Evolutionary conservation across 2,888 invertebrate genomes (phyloP).

Genomic region (Sabellastarte sp.): DNA sequence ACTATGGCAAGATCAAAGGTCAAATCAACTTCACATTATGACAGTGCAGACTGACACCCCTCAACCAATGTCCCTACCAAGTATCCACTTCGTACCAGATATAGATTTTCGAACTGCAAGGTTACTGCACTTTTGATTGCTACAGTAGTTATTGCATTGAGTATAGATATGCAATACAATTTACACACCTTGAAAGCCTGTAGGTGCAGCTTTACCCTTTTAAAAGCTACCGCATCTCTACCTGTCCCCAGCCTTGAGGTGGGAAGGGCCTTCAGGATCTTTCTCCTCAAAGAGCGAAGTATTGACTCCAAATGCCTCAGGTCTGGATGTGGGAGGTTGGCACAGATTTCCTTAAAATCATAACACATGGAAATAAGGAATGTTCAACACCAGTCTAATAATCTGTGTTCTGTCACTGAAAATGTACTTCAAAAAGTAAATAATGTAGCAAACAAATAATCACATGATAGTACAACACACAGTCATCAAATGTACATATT

Average conservation of each 20-base stretch:
- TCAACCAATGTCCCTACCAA: too few relatives aligned
- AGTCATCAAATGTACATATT: not conserved
- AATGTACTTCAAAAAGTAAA: too few relatives aligned
- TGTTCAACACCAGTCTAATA: too few relatives aligned
- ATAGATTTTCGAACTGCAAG: too few relatives aligned
- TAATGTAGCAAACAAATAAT: not conserved
- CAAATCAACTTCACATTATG: too few relatives aligned
- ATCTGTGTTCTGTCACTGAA: too few relatives aligned
- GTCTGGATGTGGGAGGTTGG: not conserved
- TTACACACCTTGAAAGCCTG: not conserved
- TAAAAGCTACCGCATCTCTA: not conserved
- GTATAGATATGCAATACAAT: too few relatives aligned
- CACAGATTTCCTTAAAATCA: not conserved
- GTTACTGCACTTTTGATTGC: too few relatives aligned
- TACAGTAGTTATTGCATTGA: too few relatives aligned
- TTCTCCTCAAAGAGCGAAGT: not conserved
- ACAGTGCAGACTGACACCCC: too few relatives aligned
- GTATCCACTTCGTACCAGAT: too few relatives aligned
- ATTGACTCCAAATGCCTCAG: not conserved
- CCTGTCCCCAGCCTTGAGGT: not conserved
- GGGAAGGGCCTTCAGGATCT: not conserved
- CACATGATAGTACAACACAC: not conserved
- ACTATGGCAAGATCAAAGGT: not conserved
- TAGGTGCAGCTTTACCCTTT: not conserved
- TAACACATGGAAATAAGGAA: too few relatives aligned